phyloP scores from a whole-genome alignment of 1,140 invertebrate genomes.

The Hesperophylax magnus region DNA sequence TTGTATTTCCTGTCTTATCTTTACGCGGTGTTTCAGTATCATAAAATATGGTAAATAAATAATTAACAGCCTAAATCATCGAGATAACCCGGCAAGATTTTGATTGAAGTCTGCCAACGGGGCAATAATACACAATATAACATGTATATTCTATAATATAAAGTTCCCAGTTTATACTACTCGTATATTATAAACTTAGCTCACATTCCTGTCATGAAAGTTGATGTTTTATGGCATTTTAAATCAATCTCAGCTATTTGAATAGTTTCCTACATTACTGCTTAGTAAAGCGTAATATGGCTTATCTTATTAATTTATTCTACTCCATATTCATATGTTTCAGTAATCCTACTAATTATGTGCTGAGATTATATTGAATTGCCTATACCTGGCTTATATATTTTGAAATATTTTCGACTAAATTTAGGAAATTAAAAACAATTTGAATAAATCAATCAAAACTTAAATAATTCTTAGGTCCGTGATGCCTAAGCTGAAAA shows the following conservation, averaged over 20 bases:
- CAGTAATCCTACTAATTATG: too few species aligned
- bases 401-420: too few species aligned
- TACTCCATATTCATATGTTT: background rate
- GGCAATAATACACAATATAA: background rate
- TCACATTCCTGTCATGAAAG: background rate
- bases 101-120: slow-evolving; percentile 10
- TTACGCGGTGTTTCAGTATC: slow-evolving; percentile 24
- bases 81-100: slow-evolving; percentile 14
- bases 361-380: too few species aligned
- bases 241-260: slow-evolving; percentile 1
- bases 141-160: background rate
- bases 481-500: too few species aligned
- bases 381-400: too few species aligned
- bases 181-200: background rate
- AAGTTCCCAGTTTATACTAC: too few species aligned
- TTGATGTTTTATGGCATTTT: slow-evolving; percentile 9
- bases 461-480: too few species aligned
- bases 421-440: too few species aligned
- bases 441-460: too few species aligned
- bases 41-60: slow-evolving; percentile 40
- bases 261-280: background rate
- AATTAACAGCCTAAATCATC: slow-evolving; percentile 14
- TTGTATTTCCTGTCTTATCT: background rate
- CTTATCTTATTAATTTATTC: background rate
- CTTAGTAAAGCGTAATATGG: slow-evolving; percentile 2